A percentile compares a stretch with the other conserved stretches of the same genome.
Conservation (phyloP, 2,888 invertebrate genomes). For the Pterostichus niger region DNA sequence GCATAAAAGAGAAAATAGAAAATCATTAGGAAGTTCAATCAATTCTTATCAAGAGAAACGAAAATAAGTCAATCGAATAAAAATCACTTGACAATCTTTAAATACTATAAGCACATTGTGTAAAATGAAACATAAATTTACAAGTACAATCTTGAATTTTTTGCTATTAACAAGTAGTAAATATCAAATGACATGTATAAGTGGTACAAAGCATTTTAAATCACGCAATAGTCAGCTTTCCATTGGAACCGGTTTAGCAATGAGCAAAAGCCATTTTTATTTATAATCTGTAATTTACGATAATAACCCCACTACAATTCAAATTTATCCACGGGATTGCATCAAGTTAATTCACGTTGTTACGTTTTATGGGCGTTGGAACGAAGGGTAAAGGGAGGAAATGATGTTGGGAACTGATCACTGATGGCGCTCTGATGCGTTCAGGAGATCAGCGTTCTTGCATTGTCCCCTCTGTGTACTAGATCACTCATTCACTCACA, state of each 20-base stretch:
- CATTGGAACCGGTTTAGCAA: constrained; percentile 57
- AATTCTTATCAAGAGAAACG: not conserved
- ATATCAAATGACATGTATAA: constrained; percentile 52
- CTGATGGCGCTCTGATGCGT: constrained; percentile 15
- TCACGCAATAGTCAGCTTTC: constrained; percentile 58
- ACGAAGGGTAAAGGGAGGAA: constrained; percentile 2
- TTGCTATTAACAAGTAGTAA: constrained; percentile 56
- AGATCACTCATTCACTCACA: constrained; percentile 5
- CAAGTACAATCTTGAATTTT: constrained; percentile 40
- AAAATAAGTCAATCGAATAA: not conserved
- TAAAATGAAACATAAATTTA: constrained; percentile 42
- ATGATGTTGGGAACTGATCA: not conserved
- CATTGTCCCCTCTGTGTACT: not conserved
- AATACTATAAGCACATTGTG: constrained; percentile 38
- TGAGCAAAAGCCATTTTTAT: constrained; percentile 49
- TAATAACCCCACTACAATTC: constrained; percentile 63
- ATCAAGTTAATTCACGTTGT: constrained; percentile 44
- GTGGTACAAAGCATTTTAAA: constrained; percentile 58
- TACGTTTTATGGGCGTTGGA: constrained; percentile 27
- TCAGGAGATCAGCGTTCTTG: constrained; percentile 4
- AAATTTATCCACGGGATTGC: constrained; percentile 57
- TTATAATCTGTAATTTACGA: constrained; percentile 65
- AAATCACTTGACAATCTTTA: not conserved
- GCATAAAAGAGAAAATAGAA: constrained; percentile 31
- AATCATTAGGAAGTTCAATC: not conserved